Evolutionary conservation across 2,888 invertebrate genomes (phyloP), one percentile per base, ranked within the genome.

Genomic region (Troides aeacus): DNA sequence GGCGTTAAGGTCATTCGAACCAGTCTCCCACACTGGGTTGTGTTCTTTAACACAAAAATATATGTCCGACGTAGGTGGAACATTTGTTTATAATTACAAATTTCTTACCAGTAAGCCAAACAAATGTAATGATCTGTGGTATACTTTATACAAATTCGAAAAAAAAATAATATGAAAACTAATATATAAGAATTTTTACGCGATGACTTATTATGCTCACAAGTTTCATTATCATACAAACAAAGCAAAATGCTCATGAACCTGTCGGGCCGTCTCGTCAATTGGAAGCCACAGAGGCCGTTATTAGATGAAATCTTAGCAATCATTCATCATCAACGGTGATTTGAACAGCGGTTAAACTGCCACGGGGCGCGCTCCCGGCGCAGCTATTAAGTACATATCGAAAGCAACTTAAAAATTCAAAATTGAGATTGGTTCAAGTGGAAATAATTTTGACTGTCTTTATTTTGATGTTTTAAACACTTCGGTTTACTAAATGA

Each of bases 271-370:
- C 81, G 79, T 78, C 82, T 81, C 83, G 85, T 84, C 87, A 83
- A 85, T 83, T 87, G 86, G 86, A 76, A 86, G 86, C 85, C 81
- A 81, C 76, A 78, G 57, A 78, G 80, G 78, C 84, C 84, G 81
- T 89, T 88, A 92, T 92, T 92, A 92, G 85, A 86, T 79, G 76
- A 87, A 90, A 90, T 88, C 88, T 86, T 81, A 81, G 89, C 88
- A 92, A 92, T 92, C 90, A 92, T 89, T 90, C 86, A 90, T 89
- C 90, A 91, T 92, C 89, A 89, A 82, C 81, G 77, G 81, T 81
- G 84, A 90, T 89, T 88, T 88, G 87, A 86, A 82, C 83, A 82
- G 80, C 81, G 81, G 86, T 87, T 87, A 87, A 83, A 84, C 82
- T 82, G 85, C 85, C 84, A 82, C 80, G 73, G 78, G 83, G 79